Evolutionary conservation across 2,888 invertebrate species (phyloP).

Genomic region (Hemistola chrysoprasaria): DNA sequence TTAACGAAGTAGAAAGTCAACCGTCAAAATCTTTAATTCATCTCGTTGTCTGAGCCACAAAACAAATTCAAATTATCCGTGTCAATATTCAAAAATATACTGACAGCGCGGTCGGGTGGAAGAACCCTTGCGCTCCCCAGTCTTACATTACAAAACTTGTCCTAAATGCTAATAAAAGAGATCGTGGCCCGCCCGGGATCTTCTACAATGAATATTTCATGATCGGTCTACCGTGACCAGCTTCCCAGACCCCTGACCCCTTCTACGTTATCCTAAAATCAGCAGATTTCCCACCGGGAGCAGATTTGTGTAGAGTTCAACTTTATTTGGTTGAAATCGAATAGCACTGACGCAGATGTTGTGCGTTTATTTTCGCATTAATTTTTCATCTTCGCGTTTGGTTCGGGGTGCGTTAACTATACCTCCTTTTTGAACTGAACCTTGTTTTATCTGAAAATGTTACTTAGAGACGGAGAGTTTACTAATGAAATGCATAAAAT

Average conservation of each 20-base stretch:
- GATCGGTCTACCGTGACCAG: slow-evolving; percentile 53
- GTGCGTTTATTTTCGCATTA: slow-evolving; percentile 66
- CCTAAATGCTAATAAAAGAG: slow-evolving; percentile 71
- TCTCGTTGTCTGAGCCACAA: slow-evolving; percentile 26
- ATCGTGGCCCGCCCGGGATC: slow-evolving; percentile 47
- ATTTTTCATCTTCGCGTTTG: slow-evolving; percentile 58
- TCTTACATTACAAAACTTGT: slow-evolving; percentile 63
- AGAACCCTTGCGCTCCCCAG: slow-evolving; percentile 40
- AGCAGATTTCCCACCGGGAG: slow-evolving; percentile 11
- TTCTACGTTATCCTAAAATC: slow-evolving; percentile 21
- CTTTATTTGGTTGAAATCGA: slow-evolving; percentile 38
- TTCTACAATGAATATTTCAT: slow-evolving; percentile 67
- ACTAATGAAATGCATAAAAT: no score
- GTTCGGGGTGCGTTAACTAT: slow-evolving; percentile 45
- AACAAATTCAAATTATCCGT: slow-evolving; percentile 44
- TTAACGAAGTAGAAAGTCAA: slow-evolving; percentile 24
- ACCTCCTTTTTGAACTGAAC: slow-evolving; percentile 44
- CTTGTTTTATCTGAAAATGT: no score
- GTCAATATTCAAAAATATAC: slow-evolving; percentile 47
- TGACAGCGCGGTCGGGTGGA: slow-evolving; percentile 37
- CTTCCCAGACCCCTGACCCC: slow-evolving; percentile 34
- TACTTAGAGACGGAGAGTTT: no score
- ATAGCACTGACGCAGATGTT: slow-evolving; percentile 57
- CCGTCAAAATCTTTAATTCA: slow-evolving; percentile 29
- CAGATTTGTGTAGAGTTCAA: slow-evolving; percentile 36